Evolutionary conservation across 2,888 invertebrate genomes (phyloP).

Genomic region (Dasypolia templi): DNA sequence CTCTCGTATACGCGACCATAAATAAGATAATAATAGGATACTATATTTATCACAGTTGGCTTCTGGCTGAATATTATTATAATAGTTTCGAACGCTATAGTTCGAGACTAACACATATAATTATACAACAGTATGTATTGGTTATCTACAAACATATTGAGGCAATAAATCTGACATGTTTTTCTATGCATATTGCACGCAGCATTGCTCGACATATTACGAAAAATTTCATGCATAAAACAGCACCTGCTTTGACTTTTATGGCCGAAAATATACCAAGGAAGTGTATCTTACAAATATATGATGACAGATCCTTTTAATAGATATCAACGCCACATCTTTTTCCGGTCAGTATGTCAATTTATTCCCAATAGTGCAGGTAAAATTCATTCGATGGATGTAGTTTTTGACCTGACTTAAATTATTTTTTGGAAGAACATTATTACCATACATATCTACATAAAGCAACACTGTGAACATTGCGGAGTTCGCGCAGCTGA

Average conservation of each 20-base stretch:
- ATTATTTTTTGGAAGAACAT: neutral
- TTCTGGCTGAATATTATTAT: no score
- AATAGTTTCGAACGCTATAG: no score
- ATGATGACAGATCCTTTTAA: neutral
- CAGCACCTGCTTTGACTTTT: slow-evolving; percentile 4
- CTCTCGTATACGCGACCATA: neutral
- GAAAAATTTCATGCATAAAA: neutral
- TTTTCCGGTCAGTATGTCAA: neutral
- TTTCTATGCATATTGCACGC: neutral
- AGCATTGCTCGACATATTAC: neutral
- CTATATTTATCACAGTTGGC: neutral
- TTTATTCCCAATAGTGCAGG: neutral
- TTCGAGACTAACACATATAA: no score
- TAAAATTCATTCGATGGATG: neutral
- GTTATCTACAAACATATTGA: no score
- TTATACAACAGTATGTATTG: no score
- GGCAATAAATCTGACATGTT: no score
- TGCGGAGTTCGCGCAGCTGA: no score
- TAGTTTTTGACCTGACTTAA: neutral
- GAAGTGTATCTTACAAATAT: neutral
- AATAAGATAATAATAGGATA: neutral
- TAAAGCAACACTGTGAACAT: no score
- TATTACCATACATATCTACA: no score
- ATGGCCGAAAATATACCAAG: neutral
- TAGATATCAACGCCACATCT: neutral